Conservation (phyloP, 2,113 vertebrate species). For the Gasterosteus aculeatus region DNA sequence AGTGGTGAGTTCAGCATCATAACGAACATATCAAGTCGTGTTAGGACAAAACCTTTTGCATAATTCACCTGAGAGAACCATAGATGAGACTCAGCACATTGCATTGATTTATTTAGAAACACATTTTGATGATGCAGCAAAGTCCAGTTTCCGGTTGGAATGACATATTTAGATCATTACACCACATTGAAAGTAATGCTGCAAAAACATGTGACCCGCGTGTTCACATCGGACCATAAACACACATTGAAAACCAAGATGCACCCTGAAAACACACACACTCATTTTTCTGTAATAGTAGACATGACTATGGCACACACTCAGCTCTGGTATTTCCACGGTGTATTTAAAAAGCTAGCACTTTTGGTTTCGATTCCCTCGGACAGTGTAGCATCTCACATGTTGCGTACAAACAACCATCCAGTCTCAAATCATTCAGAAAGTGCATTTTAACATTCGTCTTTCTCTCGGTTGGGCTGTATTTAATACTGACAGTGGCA, state of each 20-base stretch:
- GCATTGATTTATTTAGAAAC: constrained; percentile 71
- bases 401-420: constrained; percentile 21
- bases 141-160: constrained; percentile 55
- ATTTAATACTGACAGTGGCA: constrained; percentile 61
- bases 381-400: constrained; percentile 22
- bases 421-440: constrained; percentile 42
- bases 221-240: constrained; percentile 16
- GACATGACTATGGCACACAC: constrained; percentile 51
- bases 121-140: constrained; percentile 20
- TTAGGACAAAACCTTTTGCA: background rate
- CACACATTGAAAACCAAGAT: constrained; percentile 20
- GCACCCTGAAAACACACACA: constrained; percentile 28
- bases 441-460: constrained; percentile 73
- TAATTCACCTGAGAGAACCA: background rate
- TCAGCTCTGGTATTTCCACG: constrained; percentile 36
- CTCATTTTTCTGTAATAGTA: constrained; percentile 35
- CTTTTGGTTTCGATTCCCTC: constrained; percentile 49
- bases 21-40: background rate
- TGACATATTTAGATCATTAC: constrained; percentile 38
- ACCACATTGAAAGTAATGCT: constrained; percentile 27
- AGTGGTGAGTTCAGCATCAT: background rate
- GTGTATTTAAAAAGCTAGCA: constrained; percentile 28
- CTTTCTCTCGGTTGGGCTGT: constrained; percentile 28
- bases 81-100: constrained; percentile 22
- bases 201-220: constrained; percentile 21